A percentile compares a stretch with the other conserved stretches of the same genome.
These are phyloP conservation scores for Silurus meridionalis DNA, from an alignment of 2,113 vertebrate genomes.

Conservation along the genomic window DNA sequence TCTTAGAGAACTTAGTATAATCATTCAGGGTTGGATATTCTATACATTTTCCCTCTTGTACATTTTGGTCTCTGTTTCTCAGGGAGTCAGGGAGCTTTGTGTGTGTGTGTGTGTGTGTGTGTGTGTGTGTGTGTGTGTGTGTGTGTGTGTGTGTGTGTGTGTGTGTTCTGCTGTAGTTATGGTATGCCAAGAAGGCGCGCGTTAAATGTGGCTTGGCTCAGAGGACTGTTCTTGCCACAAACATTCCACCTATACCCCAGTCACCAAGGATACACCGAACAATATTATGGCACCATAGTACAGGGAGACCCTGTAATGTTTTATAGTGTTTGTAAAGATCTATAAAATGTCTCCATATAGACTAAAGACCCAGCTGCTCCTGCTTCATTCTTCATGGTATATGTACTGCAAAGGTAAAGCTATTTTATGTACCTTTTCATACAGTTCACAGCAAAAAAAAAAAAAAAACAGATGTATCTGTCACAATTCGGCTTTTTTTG, in stretches of 20 bases:
- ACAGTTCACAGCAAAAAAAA: slow-evolving; percentile 8
- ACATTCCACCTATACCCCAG: slow-evolving; percentile 54
- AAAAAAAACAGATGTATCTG: slow-evolving; percentile 15
- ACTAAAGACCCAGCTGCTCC: slow-evolving; percentile 23
- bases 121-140: neutral
- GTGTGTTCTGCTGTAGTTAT: slow-evolving; percentile 46
- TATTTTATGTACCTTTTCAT: neutral
- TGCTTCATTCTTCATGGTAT: slow-evolving; percentile 33
- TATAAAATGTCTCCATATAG: slow-evolving; percentile 46
- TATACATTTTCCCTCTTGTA: neutral
- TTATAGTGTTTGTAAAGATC: slow-evolving; percentile 55
- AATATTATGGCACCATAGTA: slow-evolving; percentile 67
- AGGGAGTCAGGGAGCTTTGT: neutral
- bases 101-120: neutral
- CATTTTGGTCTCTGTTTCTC: neutral
- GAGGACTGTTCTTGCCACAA: slow-evolving; percentile 52
- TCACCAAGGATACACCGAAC: slow-evolving; percentile 64
- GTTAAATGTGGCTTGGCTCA: slow-evolving; percentile 55
- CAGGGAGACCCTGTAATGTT: slow-evolving; percentile 55
- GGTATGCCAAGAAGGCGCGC: slow-evolving; percentile 55
- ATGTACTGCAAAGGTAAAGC: slow-evolving; percentile 22
- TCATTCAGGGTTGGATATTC: neutral
- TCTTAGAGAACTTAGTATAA: neutral
- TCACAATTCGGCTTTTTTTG: slow-evolving; percentile 5
- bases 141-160: slow-evolving; percentile 15